These are phyloP conservation scores for Drosophila suboccidentalis DNA, from an alignment of 2,888 invertebrate species.

Conservation along the genomic window DNA sequence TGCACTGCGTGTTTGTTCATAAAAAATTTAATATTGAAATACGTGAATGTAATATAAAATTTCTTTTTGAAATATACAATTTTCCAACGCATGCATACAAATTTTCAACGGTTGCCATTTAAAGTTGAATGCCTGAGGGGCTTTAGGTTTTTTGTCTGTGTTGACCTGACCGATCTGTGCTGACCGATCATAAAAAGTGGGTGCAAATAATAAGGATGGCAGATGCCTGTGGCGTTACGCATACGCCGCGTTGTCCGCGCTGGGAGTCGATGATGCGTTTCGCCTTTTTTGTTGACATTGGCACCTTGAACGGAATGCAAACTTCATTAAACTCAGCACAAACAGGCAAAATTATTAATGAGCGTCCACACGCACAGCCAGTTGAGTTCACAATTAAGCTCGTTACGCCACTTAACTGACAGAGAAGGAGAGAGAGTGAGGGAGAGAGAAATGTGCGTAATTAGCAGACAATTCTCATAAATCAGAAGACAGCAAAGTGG, in stretches of 20 bases:
- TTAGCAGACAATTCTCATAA: constrained; percentile 70
- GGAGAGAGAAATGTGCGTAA: constrained; percentile 45
- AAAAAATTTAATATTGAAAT: constrained; percentile 41
- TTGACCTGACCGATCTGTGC: too few species aligned
- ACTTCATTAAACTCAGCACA: constrained; percentile 74
- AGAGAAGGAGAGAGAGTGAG: not conserved
- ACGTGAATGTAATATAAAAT: constrained; percentile 16
- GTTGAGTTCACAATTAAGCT: constrained; percentile 72
- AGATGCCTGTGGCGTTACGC: constrained; percentile 18
- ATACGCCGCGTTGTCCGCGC: constrained; percentile 44
- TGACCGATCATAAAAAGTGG: constrained; percentile 37
- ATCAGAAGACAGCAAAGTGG: constrained; percentile 51
- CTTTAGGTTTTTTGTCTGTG: constrained; percentile 10
- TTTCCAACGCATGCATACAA: constrained; percentile 37
- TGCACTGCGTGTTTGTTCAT: constrained; percentile 13
- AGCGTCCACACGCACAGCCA: constrained; percentile 34
- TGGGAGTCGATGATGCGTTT: constrained; percentile 13
- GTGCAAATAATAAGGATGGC: constrained; percentile 30
- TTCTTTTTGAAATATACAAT: constrained; percentile 17
- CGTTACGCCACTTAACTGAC: constrained; percentile 71
- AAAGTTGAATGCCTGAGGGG: constrained; percentile 37
- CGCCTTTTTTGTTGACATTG: constrained; percentile 55
- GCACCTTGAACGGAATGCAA: constrained; percentile 58
- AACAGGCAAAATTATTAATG: constrained; percentile 66
- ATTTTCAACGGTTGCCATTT: constrained; percentile 19